Evolutionary conservation across 1,140 invertebrate species (phyloP).

Genomic region (Gryon sp.): DNA sequence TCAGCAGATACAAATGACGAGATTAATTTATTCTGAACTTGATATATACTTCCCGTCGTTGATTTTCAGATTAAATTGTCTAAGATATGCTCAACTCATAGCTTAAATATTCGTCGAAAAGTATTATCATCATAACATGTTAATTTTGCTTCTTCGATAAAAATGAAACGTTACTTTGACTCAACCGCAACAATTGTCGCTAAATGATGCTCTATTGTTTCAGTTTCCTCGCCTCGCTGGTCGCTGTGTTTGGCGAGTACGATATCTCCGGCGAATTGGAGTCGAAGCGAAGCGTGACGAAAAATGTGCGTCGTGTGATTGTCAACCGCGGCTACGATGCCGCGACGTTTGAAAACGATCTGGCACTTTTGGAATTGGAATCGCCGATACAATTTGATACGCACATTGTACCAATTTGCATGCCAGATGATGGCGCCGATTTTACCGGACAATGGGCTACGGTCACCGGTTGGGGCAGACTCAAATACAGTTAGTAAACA

Average conservation of each 20-base stretch:
- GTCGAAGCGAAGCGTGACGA: slow-evolving; percentile 86
- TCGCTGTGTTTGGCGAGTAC: slow-evolving; percentile 94
- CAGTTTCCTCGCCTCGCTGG: slow-evolving; percentile 92
- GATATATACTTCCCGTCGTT: too few species aligned
- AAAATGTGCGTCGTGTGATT: slow-evolving; percentile 92
- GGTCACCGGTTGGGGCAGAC: slow-evolving; percentile 88
- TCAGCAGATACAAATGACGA: too few species aligned
- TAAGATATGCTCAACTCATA: too few species aligned
- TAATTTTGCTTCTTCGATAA: too few species aligned
- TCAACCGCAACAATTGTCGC: background rate
- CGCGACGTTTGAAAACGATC: slow-evolving; percentile 94
- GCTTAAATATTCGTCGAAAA: too few species aligned
- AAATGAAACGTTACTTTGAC: background rate
- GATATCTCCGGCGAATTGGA: slow-evolving; percentile 92
- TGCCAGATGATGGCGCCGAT: slow-evolving; percentile 90
- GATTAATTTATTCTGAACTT: too few species aligned
- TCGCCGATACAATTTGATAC: slow-evolving; percentile 90
- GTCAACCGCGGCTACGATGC: slow-evolving; percentile 93
- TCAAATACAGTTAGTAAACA: slow-evolving; percentile 80
- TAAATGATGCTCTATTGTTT: slow-evolving; percentile 31
- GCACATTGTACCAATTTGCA: slow-evolving; percentile 95
- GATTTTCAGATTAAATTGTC: too few species aligned
- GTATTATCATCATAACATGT: too few species aligned
- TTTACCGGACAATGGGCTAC: slow-evolving; percentile 91
- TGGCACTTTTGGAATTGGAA: slow-evolving; percentile 92